Evolutionary conservation across 2,113 vertebrate genomes (phyloP), one percentile per base, ranked within the genome.

Genomic region (Gavialis gangeticus): DNA sequence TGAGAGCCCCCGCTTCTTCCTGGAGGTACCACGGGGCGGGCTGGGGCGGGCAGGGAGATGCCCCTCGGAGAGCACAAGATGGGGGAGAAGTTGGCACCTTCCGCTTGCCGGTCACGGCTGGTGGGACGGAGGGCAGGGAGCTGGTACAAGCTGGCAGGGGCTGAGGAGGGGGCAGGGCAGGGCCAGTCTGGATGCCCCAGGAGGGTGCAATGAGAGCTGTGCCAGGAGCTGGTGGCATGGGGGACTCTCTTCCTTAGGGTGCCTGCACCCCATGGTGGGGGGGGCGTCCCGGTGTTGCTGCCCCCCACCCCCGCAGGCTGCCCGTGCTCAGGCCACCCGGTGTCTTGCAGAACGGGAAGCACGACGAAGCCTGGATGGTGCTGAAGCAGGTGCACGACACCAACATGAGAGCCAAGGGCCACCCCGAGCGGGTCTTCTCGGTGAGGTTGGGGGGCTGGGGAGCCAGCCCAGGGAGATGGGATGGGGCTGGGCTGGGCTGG

Each of bases 341-440:
- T 94, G 66, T 97, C 64, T 92, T 60, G 15, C 95, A 99, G 99
- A 99, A 99, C 0, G 99, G 99, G 73, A 99, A 99, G 83, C 99
- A 99, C 0, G 99, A 99, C 0, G 99, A 99, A 94, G 99, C 99
- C 56, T 99, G 99, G 99, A 99, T 99, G 99, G 99, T 99, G 84
- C 98, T 99, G 96, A 99, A 99, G 97, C 99, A 99, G 93, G 99
- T 99, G 79, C 99, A 99, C 2, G 99, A 99, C 97, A 99, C 99
- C 97, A 99, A 99, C 98, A 99, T 99, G 99, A 97, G 99, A 85
- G 99, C 99, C 91, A 99, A 99, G 96, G 99, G 99, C 18, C 99
- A 99, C 91, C 99, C 99, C 0, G 99, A 99, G 96, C 98, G 99
- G 88, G 99, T 99, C 89, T 99, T 99, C 98, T 99, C 99, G 37